phyloP scores from a whole-genome alignment of 1,140 invertebrate species.

The Papilio aristodemus region DNA sequence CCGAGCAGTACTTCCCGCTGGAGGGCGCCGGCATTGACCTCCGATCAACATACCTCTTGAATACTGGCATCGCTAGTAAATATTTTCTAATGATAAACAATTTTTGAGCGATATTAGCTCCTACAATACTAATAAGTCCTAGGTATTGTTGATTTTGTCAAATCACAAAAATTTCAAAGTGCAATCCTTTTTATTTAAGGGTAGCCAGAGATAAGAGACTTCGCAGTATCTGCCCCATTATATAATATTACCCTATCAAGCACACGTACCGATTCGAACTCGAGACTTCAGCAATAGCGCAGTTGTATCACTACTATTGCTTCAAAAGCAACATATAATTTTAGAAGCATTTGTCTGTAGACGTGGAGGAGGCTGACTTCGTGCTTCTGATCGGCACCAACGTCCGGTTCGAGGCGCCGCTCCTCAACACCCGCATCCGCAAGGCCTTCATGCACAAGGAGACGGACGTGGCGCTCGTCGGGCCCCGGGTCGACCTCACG shows the following conservation, averaged over 20 bases:
- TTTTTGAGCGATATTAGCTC: too few species aligned
- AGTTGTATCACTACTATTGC: too few species aligned
- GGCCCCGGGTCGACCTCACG: conserved; percentile 95
- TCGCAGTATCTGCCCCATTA: too few species aligned
- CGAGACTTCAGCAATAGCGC: too few species aligned
- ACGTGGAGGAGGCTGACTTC: conserved; percentile 95
- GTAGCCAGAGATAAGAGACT: too few species aligned
- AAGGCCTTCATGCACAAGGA: conserved; percentile 96
- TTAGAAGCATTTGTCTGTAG: conserved; percentile 51
- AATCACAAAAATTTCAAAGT: too few species aligned
- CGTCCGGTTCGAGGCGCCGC: conserved; percentile 97
- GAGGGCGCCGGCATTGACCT: conserved; percentile 93
- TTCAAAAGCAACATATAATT: too few species aligned
- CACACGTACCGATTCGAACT: too few species aligned
- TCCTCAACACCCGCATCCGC: conserved; percentile 96
- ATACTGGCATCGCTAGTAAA: conserved; percentile 90
- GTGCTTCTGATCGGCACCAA: conserved; percentile 97
- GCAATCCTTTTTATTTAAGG: too few species aligned
- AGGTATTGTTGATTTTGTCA: too few species aligned
- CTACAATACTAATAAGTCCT: too few species aligned
- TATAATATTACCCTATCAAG: too few species aligned
- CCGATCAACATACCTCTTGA: conserved; percentile 94
- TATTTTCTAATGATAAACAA: conserved; percentile 36
- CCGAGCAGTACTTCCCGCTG: conserved; percentile 93
- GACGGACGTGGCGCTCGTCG: conserved; percentile 91